phyloP scores from a whole-genome alignment of 1,140 invertebrate genomes.

The Bilobella aurantiaca region DNA sequence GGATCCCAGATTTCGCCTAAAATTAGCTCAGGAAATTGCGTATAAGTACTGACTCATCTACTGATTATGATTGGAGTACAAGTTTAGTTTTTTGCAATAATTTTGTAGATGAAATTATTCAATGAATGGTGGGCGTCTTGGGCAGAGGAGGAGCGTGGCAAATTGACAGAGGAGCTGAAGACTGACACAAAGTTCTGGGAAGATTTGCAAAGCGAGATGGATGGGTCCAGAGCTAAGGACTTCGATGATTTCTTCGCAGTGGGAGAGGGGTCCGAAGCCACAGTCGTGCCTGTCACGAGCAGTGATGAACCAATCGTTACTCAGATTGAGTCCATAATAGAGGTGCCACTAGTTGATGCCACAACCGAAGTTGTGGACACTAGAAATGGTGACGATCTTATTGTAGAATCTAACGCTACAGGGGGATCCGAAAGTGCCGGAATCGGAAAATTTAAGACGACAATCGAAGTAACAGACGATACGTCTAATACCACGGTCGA shows the following conservation, averaged over 20 bases:
- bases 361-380: too few species aligned
- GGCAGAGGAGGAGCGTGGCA: conserved; percentile 18
- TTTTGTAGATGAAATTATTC: conserved; percentile 28
- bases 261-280: background rate
- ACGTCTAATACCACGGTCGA: too few species aligned
- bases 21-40: too few species aligned
- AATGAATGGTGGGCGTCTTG: conserved; percentile 34
- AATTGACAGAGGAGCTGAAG: conserved; percentile 8
- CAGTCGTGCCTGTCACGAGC: too few species aligned
- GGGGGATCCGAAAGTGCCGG: background rate
- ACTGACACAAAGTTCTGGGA: conserved; percentile 31
- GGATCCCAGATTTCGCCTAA: too few species aligned
- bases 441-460: conserved; percentile 2
- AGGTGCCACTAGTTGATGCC: too few species aligned
- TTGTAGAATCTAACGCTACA: background rate
- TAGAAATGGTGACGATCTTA: background rate
- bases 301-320: too few species aligned
- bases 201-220: conserved; percentile 27
- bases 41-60: background rate
- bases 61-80: background rate
- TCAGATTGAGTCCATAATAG: too few species aligned
- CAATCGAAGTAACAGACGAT: conserved; percentile 5
- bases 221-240: conserved; percentile 23
- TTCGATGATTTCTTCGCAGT: conserved; percentile 31
- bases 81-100: conserved; percentile 1